Conservation (phyloP, 2,797 vertebrate species). For the Eutrigla gurnardus region DNA sequence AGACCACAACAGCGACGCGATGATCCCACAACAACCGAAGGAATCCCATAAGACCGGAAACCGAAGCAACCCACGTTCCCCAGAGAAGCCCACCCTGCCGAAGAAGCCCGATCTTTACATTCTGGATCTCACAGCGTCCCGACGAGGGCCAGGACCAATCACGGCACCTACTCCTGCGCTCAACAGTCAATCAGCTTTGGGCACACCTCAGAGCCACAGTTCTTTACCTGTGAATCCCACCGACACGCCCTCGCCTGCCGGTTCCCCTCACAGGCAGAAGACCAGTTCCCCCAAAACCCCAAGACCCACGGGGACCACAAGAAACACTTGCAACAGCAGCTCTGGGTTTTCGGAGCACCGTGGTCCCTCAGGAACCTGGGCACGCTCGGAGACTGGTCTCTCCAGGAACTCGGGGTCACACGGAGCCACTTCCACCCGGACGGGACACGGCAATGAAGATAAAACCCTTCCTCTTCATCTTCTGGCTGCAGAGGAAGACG, state of each 20-base stretch:
- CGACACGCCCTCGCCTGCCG: constrained; percentile 45
- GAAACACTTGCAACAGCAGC: background rate
- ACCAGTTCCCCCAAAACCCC: constrained; percentile 77
- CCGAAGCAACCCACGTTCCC: constrained; percentile 11
- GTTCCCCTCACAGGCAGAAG: constrained; percentile 79
- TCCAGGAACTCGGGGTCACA: background rate
- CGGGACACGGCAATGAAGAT: background rate
- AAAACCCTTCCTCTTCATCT: too few relatives aligned
- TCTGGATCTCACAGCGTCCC: constrained; percentile 30
- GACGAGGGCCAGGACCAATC: background rate
- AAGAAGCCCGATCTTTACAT: constrained; percentile 61
- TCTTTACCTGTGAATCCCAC: background rate
- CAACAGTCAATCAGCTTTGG: constrained; percentile 9
- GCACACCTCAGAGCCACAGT: background rate
- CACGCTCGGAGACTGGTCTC: background rate
- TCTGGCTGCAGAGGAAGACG: constrained; percentile 53
- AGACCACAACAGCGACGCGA: background rate
- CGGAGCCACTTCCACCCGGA: background rate
- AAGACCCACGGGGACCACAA: background rate
- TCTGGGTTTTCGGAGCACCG: background rate
- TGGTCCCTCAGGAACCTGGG: background rate
- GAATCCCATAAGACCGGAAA: too few relatives aligned
- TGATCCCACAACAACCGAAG: background rate
- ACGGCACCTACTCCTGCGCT: background rate
- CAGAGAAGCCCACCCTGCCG: constrained; percentile 60